These are phyloP conservation scores for Uromys caudimaculatus DNA, from an alignment of 2,797 vertebrate species.

Conservation along the genomic window DNA sequence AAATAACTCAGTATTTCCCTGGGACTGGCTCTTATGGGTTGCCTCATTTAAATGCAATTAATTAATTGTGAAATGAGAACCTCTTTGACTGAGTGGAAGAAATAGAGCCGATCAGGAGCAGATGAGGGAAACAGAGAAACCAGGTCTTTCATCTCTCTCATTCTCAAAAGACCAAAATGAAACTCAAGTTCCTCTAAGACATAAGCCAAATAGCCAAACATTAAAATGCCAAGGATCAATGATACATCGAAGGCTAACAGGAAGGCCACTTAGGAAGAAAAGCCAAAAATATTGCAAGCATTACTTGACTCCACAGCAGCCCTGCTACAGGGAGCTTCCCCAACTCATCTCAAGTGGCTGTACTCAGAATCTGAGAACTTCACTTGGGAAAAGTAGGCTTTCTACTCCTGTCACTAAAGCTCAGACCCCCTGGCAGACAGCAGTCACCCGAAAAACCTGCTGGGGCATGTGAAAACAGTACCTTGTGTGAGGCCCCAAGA, in stretches of 20 bases:
- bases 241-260: too few species aligned
- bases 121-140: background rate
- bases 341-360: background rate
- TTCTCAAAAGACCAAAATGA: background rate
- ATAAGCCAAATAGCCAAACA: background rate
- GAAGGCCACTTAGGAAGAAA: background rate
- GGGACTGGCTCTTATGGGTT: background rate
- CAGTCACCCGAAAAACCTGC: background rate
- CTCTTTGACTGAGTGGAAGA: fast-evolving
- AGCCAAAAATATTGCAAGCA: background rate
- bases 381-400: background rate
- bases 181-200: background rate
- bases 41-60: background rate
- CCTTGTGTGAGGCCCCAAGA: background rate
- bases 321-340: background rate
- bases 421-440: background rate
- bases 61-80: background rate
- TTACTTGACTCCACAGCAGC: too few species aligned
- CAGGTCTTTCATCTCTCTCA: background rate
- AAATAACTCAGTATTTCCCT: background rate
- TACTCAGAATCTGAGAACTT: background rate
- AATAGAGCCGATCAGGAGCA: background rate
- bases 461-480: fast-evolving
- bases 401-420: background rate
- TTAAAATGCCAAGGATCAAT: background rate